phyloP scores from a whole-genome alignment of 2,888 invertebrate species.

The Dysmachus trigonus region DNA sequence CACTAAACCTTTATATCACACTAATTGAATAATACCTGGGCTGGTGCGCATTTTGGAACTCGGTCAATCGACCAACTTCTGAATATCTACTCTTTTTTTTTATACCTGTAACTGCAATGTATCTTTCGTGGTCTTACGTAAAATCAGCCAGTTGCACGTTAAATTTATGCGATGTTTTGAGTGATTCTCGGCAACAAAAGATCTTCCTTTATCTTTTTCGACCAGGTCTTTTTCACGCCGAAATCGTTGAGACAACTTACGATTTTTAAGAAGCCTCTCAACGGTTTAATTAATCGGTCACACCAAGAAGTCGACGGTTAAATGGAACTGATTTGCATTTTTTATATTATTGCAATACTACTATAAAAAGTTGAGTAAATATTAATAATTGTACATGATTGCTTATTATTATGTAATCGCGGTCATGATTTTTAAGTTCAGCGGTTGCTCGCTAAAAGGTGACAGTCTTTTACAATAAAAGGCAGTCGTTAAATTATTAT shows the following conservation, averaged over 20 bases:
- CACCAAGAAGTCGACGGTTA: not conserved
- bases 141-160: not conserved
- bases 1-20: not conserved
- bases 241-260: not conserved
- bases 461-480: too few species aligned
- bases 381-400: not conserved
- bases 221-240: not conserved
- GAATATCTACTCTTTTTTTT: not conserved
- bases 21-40: conserved; percentile 25
- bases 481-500: too few species aligned
- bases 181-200: not conserved
- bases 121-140: not conserved
- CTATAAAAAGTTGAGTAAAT: not conserved
- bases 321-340: conserved; percentile 11
- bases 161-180: conserved; percentile 11
- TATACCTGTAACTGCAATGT: not conserved
- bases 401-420: too few species aligned
- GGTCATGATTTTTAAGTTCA: not conserved
- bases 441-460: too few species aligned
- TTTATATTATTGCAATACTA: not conserved
- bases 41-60: conserved; percentile 15
- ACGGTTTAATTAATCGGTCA: not conserved
- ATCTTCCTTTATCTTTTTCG: not conserved
- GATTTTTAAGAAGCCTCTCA: not conserved
- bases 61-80: conserved; percentile 5